Evolutionary conservation across 30 jellyfish, hydroid and myxozoan species (phyloP), one percentile per base, ranked within the genome.

Genomic region (Haliclystus octoradiatus): DNA sequence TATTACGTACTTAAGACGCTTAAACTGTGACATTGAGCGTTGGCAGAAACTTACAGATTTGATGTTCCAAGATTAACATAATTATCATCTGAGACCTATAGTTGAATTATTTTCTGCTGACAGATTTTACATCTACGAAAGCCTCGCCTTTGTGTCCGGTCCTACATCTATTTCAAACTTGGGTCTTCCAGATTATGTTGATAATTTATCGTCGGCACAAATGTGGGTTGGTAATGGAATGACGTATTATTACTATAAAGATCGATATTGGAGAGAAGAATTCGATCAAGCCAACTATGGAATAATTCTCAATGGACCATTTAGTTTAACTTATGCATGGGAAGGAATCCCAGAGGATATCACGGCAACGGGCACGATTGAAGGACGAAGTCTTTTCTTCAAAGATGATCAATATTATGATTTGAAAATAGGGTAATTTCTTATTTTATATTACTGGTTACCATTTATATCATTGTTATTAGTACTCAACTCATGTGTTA

Each of bases 151-250:
- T 28, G 33, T 14, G 29, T 74, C 73, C 0, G 94, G 94, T 19
- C 81, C 85, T 2, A 51, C 31, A 53, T 66, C 85, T 26, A 27
- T 80, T 46, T 0, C 52, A 28, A 26, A 4, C 32, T 62, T 80
- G 31, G 94, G 94, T 0, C 24, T 80, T 0, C 73, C 70, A 26
- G 33, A 34, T 25, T 68, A 72, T n/a, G 84, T 80, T 23, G 40
- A 52, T 7, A 52, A 53, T 19, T 49, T 80, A 25, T 83, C 71
- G 46, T 85, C 94, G 14, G 73, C 86, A 5, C 33, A 69, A 19
- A 46, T 27, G 33, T 80, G 94, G 94, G 57, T 47, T 31, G 52
- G 85, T 33, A 80, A 80, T 53, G 83, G 85, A 0, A 49, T 2
- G 31, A 46, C 46, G 32, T 80, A 80, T 68, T 0, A 71, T 33